Evolutionary conservation across 2,113 vertebrate species (phyloP).

Genomic region (Salvelinus alpinus): DNA sequence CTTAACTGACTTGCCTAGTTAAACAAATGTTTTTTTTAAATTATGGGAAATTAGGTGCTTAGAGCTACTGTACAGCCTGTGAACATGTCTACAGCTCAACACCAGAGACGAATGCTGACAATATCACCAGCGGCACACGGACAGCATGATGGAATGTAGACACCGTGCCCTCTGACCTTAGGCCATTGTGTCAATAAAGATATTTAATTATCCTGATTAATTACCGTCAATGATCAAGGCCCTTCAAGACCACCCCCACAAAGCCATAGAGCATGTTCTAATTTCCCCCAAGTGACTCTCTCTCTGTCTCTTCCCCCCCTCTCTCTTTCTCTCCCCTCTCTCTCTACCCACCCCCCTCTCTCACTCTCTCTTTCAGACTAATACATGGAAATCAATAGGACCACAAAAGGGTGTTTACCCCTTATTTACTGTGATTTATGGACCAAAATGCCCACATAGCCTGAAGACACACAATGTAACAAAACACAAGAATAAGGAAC

Average conservation of each 20-base stretch:
- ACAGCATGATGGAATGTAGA: too few relatives aligned
- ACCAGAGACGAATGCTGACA: too few relatives aligned
- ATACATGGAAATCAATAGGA: too few relatives aligned
- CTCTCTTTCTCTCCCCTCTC: too few relatives aligned
- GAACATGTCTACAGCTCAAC: not conserved
- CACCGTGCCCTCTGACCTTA: conserved; percentile 6
- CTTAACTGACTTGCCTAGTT: too few relatives aligned
- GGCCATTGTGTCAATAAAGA: conserved; percentile 17
- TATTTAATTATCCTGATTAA: conserved; percentile 51
- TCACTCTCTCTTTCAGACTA: not conserved
- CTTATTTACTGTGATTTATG: not conserved
- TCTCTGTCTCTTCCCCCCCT: not conserved
- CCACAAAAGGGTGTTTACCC: not conserved
- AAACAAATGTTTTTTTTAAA: too few relatives aligned
- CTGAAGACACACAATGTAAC: not conserved
- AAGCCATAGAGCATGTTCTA: too few relatives aligned
- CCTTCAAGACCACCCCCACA: too few relatives aligned
- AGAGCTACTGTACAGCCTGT: too few relatives aligned
- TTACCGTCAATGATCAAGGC: conserved; percentile 28
- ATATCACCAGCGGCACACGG: too few relatives aligned
- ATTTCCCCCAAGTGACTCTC: not conserved
- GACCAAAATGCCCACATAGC: not conserved
- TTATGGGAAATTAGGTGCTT: too few relatives aligned
- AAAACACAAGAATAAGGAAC: not conserved
- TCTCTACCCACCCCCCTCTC: not conserved